Conservation (phyloP, 2,797 vertebrate species). For the Squalus acanthias region DNA sequence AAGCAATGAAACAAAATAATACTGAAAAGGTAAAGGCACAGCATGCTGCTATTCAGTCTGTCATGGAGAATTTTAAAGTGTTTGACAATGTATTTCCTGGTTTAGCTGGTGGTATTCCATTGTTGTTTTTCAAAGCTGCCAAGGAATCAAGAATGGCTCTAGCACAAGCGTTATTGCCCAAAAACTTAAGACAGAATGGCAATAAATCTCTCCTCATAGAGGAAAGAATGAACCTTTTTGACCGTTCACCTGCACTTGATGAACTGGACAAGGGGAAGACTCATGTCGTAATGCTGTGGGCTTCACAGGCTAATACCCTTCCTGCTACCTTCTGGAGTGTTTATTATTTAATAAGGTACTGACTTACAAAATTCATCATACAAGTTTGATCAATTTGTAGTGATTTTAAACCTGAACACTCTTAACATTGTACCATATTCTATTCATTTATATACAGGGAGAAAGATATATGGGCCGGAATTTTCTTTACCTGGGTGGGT, state of each 20-base stretch:
- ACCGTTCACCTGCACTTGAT: slow-evolving; percentile 46
- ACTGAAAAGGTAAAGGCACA: slow-evolving; percentile 9
- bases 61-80: slow-evolving; percentile 45
- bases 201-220: slow-evolving; percentile 48
- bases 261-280: slow-evolving; percentile 49
- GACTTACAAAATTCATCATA: neutral
- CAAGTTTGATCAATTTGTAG: neutral
- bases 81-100: slow-evolving; percentile 49
- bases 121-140: slow-evolving; percentile 43
- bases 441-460: no score
- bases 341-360: slow-evolving; percentile 50
- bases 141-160: slow-evolving; percentile 48
- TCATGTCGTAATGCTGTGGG: slow-evolving; percentile 51
- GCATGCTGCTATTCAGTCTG: slow-evolving; percentile 41
- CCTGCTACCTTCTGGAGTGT: slow-evolving; percentile 54
- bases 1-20: neutral
- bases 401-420: neutral
- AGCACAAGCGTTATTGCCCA: slow-evolving; percentile 43
- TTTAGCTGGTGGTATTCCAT: slow-evolving; percentile 49
- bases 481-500: no score
- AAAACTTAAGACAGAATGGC: slow-evolving; percentile 43
- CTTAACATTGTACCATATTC: neutral
- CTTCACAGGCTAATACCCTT: slow-evolving; percentile 53
- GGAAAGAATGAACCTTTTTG: slow-evolving; percentile 48
- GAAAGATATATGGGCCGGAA: no score